Percentiles rank a stretch among this genome's conserved stretches.
These are phyloP conservation scores for Oncorhynchus nerka DNA, from an alignment of 2,113 vertebrate species.

Conservation along the genomic window DNA sequence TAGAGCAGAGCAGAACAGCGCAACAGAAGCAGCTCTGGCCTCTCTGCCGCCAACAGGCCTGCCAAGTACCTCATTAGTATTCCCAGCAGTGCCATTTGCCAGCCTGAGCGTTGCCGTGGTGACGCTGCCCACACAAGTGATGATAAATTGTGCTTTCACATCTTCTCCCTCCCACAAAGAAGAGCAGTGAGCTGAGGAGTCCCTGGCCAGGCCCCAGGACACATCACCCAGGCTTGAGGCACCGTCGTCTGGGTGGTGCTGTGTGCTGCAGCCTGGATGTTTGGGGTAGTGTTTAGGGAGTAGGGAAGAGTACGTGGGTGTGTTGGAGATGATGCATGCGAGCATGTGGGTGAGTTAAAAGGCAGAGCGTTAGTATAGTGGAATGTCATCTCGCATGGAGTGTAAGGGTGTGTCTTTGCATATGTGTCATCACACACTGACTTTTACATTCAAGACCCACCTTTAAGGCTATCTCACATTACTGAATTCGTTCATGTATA, in stretches of 20 bases:
- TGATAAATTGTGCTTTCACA: constrained; percentile 84
- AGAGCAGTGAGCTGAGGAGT: constrained; percentile 76
- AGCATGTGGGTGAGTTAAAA: too few relatives aligned
- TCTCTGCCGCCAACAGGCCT: constrained; percentile 75
- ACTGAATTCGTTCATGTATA: constrained; percentile 18
- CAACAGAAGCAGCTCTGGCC: constrained; percentile 59
- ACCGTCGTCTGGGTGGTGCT: not conserved
- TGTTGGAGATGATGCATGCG: not conserved
- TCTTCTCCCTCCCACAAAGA: constrained; percentile 71
- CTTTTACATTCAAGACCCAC: not conserved
- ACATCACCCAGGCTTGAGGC: constrained; percentile 44
- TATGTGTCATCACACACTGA: not conserved
- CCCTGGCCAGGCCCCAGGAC: constrained; percentile 63
- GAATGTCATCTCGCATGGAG: not conserved
- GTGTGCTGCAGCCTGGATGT: constrained; percentile 31
- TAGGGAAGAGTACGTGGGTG: constrained; percentile 30
- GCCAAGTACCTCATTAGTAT: constrained; percentile 84
- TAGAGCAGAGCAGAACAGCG: constrained; percentile 22
- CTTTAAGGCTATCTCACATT: constrained; percentile 15
- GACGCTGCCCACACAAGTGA: constrained; percentile 85
- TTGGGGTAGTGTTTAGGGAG: constrained; percentile 39
- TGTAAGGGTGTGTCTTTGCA: not conserved
- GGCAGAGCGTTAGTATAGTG: not conserved
- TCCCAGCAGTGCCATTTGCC: constrained; percentile 82
- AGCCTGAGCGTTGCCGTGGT: constrained; percentile 83